These are phyloP conservation scores for Cinclus cinclus DNA, from an alignment of 2,113 vertebrate genomes.

Conservation along the genomic window DNA sequence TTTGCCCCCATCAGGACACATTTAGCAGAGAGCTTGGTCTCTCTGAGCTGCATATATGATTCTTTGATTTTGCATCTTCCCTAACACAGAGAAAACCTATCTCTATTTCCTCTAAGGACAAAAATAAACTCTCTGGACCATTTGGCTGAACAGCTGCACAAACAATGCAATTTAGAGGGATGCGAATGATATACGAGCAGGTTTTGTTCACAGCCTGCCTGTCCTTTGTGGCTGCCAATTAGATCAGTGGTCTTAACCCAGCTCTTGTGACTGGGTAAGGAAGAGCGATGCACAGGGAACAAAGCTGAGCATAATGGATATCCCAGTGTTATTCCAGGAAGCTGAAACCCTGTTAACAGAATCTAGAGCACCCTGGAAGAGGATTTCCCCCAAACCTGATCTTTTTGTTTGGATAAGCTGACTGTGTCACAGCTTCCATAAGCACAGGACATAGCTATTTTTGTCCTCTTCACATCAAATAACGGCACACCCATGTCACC, in stretches of 20 bases:
- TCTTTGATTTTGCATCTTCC: slow-evolving; percentile 51
- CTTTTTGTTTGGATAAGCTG: background rate
- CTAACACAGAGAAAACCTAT: slow-evolving; percentile 15
- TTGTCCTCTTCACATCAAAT: background rate
- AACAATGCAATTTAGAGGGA: slow-evolving; percentile 66
- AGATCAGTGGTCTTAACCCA: background rate
- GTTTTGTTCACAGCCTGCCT: slow-evolving; percentile 42
- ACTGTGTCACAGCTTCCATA: background rate
- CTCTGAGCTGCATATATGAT: background rate
- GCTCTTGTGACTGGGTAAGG: background rate
- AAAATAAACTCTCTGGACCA: slow-evolving; percentile 58
- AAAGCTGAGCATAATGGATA: background rate
- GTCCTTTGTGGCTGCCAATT: slow-evolving; percentile 31
- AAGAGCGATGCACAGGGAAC: background rate
- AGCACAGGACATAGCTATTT: background rate
- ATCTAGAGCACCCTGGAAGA: background rate
- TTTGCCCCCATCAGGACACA: background rate
- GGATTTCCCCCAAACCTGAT: background rate
- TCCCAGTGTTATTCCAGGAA: background rate
- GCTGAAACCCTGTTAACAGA: background rate
- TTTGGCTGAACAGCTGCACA: slow-evolving; percentile 57
- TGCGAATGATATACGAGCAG: slow-evolving; percentile 1
- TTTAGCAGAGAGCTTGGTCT: background rate
- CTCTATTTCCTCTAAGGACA: slow-evolving; percentile 21
- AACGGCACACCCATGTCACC: background rate